Evolutionary conservation across 2,797 vertebrate genomes (phyloP), one percentile per base, ranked within the genome.

Genomic region (Borostomias antarcticus): DNA sequence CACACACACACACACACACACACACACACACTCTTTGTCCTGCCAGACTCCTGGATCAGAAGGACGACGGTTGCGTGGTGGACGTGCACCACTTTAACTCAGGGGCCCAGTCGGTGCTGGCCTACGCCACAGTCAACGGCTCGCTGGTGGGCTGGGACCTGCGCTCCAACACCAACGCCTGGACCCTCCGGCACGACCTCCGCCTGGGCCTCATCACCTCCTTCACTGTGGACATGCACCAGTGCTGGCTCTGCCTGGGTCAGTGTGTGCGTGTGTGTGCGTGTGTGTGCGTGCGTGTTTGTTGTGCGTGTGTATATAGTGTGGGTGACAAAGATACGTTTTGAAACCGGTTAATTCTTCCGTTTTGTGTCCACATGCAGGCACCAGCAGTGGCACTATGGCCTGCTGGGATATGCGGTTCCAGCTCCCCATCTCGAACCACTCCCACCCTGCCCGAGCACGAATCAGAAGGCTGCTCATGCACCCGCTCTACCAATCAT

Each of bases 321-420:
- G n/a, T 47, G 25, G 11, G 25, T 58, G 4, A 11, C 10, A 32
- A 48, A 50, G 23, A 50, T 21, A n/a, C 35, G 50, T 33, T 35
- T 37, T 23, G 56, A 11, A 54, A 43, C 32, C 26, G 4, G 7
- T 15, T 29, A n/a, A 11, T 35, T 43, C n/a, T 29, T 37, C 2
- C 28, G 15, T 32, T 32, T 56, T 15, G 8, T 58, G 4, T 58
- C 25, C 58, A 33, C 62, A 1, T 3, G 13, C 70, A 99, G 97
- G 97, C 29, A 98, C 97, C 0, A 98, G 97, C 90, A 98, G 94
- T 40, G 97, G 97, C 58, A 96, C 95, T 72, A 99, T 99, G 97
- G 96, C 96, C 0, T 99, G 97, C 86, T 99, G 97, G 97, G 97
- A 99, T 69, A 98, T 99, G 97, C 86, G 97, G 67, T 99, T 99